phyloP scores from a whole-genome alignment of 1,140 invertebrate species.

The Polypedilum pembai region DNA sequence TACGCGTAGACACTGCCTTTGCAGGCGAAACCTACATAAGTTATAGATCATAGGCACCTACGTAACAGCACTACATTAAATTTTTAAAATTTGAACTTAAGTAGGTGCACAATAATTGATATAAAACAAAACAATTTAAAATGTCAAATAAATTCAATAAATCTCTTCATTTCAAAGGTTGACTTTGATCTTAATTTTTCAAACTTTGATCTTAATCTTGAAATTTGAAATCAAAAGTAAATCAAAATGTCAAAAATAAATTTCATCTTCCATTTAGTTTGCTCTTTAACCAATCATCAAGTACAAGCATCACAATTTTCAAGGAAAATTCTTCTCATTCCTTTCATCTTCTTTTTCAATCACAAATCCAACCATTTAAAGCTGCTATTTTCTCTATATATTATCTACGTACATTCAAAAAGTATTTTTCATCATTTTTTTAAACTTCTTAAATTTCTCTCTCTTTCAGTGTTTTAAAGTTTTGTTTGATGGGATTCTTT shows the following conservation, averaged over 20 bases:
- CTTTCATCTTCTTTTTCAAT: background rate
- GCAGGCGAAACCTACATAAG: too few relatives aligned
- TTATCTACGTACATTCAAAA: constrained; percentile 19
- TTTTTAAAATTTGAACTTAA: too few relatives aligned
- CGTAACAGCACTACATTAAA: too few relatives aligned
- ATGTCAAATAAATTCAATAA: too few relatives aligned
- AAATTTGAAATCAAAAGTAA: too few relatives aligned
- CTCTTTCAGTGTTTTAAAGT: background rate
- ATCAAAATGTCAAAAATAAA: background rate
- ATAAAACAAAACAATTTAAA: too few relatives aligned
- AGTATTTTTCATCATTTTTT: constrained; percentile 14
- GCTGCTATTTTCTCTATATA: constrained; percentile 12
- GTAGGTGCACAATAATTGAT: too few relatives aligned
- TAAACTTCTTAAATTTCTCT: background rate
- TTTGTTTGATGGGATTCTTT: background rate
- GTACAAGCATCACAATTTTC: background rate
- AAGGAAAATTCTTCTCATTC: background rate
- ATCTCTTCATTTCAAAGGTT: too few relatives aligned
- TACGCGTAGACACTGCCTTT: too few relatives aligned
- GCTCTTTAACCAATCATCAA: background rate
- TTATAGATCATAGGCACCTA: too few relatives aligned
- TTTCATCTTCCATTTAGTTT: background rate
- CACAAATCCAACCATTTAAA: constrained; percentile 9
- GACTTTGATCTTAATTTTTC: too few relatives aligned
- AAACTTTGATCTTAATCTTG: too few relatives aligned